A percentile compares a stretch with the other conserved stretches of the same genome.
phyloP scores from a whole-genome alignment of 1,140 invertebrate species.

The Subanguina moxae region DNA sequence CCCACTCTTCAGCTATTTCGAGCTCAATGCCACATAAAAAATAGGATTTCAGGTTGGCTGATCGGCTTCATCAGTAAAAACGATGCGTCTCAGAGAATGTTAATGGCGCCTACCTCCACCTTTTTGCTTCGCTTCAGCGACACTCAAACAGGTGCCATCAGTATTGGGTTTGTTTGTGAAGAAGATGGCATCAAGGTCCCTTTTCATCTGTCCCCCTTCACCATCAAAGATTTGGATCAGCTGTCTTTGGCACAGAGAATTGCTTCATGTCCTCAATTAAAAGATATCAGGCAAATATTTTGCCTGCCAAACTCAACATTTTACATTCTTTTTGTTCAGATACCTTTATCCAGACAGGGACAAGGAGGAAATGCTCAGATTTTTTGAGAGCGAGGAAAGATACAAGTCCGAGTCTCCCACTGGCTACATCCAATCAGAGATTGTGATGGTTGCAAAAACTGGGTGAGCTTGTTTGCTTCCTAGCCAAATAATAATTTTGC shows the following conservation, averaged over 20 bases:
- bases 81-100: slow-evolving; percentile 52
- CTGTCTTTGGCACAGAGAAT: slow-evolving; percentile 56
- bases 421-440: slow-evolving; percentile 57
- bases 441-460: slow-evolving; percentile 59
- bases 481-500: background rate
- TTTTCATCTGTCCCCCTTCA: slow-evolving; percentile 58
- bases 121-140: slow-evolving; percentile 57
- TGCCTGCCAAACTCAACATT: background rate
- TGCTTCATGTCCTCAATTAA: slow-evolving; percentile 54
- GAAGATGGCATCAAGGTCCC: slow-evolving; percentile 57
- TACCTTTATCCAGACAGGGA: slow-evolving; percentile 57
- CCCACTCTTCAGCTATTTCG: too few species aligned
- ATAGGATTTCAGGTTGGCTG: slow-evolving; percentile 51
- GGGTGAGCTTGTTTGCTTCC: slow-evolving; percentile 26
- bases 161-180: slow-evolving; percentile 58
- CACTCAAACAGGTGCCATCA: slow-evolving; percentile 58
- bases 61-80: slow-evolving; percentile 58
- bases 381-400: slow-evolving; percentile 54
- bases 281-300: slow-evolving; percentile 48
- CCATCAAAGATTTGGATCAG: slow-evolving; percentile 59
- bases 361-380: slow-evolving; percentile 57
- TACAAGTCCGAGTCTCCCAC: slow-evolving; percentile 50
- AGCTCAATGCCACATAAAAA: too few species aligned
- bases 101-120: slow-evolving; percentile 35
- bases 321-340: slow-evolving; percentile 28